phyloP scores from a whole-genome alignment of 2,888 invertebrate genomes.

The Andrena bucephala region DNA sequence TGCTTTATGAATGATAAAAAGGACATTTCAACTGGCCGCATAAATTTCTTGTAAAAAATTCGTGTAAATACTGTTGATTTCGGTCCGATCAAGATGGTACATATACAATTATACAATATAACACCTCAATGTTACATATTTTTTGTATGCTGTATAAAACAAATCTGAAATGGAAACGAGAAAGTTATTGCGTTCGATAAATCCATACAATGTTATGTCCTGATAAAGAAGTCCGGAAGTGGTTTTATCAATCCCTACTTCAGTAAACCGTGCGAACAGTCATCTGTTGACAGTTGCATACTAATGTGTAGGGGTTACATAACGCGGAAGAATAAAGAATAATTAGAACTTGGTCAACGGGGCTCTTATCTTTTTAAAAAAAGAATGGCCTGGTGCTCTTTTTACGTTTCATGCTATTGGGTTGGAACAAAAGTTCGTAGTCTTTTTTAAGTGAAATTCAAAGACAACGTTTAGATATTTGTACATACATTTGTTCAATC shows the following conservation, averaged over 20 bases:
- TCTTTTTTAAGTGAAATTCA: not conserved
- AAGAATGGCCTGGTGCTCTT: not conserved
- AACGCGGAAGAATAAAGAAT: no score
- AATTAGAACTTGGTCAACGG: no score
- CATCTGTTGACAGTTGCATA: not conserved
- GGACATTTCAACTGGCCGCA: no score
- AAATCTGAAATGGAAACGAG: conserved; percentile 24
- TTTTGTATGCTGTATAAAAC: no score
- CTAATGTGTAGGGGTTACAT: not conserved
- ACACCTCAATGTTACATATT: no score
- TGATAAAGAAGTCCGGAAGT: conserved; percentile 48
- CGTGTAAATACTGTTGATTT: no score
- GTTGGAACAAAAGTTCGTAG: not conserved
- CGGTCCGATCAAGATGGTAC: no score
- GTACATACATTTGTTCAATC: no score
- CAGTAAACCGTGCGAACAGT: not conserved
- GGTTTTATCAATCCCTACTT: conserved; percentile 21
- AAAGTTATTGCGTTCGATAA: conserved; percentile 47
- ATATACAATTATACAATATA: no score
- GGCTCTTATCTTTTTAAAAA: not conserved
- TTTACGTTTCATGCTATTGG: not conserved
- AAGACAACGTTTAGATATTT: no score
- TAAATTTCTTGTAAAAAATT: no score
- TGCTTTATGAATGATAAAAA: no score
- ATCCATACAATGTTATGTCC: conserved; percentile 40